phyloP scores from a whole-genome alignment of 2,113 vertebrate genomes.

The Sinocyclocheilus anshuiensis region DNA sequence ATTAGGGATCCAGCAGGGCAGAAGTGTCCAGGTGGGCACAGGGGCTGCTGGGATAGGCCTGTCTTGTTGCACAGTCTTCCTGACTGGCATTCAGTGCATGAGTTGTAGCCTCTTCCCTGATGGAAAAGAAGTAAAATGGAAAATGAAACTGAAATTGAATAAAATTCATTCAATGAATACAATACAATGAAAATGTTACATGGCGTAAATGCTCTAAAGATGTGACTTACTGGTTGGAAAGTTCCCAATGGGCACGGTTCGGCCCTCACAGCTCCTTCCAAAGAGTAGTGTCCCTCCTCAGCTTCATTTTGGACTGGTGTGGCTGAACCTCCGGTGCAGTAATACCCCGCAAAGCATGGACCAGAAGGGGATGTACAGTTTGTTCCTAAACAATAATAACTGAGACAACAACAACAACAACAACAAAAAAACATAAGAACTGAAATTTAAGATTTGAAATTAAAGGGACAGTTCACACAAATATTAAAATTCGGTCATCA shows the following conservation, averaged over 20 bases:
- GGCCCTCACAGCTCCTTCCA: slow-evolving; percentile 74
- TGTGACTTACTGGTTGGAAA: slow-evolving; percentile 81
- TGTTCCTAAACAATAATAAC: slow-evolving; percentile 79
- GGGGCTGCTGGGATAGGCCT: slow-evolving; percentile 69
- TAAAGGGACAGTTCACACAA: neutral
- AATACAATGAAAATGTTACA: neutral
- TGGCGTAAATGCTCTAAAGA: neutral
- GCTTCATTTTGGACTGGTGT: slow-evolving; percentile 77
- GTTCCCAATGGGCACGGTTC: slow-evolving; percentile 80
- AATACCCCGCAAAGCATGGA: slow-evolving; percentile 81
- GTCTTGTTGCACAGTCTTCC: slow-evolving; percentile 83
- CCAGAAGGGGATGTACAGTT: slow-evolving; percentile 78
- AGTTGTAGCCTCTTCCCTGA: slow-evolving; percentile 74
- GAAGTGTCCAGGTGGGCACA: slow-evolving; percentile 84
- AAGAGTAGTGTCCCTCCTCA: slow-evolving; percentile 77
- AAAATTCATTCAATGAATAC: neutral
- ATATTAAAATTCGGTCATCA: neutral
- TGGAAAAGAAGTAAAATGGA: neutral
- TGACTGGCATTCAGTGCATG: slow-evolving; percentile 77
- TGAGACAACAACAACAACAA: slow-evolving; percentile 49
- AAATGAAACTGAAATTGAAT: neutral
- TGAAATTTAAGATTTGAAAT: neutral
- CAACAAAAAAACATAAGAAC: neutral
- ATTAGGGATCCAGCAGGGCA: slow-evolving; percentile 75
- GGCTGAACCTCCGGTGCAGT: slow-evolving; percentile 79